Percentiles rank a stretch among this genome's conserved stretches.
Evolutionary conservation across 1,140 invertebrate species (phyloP).

Genomic region (Drosophila baimaii): DNA sequence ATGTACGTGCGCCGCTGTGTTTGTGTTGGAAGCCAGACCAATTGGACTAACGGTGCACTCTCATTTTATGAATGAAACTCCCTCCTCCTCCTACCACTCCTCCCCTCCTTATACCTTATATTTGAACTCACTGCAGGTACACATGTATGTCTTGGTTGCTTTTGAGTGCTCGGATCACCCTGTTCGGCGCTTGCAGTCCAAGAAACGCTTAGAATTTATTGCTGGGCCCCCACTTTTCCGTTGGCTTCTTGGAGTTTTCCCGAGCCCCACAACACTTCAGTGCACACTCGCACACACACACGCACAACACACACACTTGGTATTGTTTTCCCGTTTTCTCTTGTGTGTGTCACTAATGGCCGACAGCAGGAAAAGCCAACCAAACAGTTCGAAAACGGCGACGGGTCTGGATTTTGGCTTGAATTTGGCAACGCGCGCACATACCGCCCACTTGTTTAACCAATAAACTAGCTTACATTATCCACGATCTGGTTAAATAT

Average conservation of each 20-base stretch:
- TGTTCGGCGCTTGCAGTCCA: slow-evolving; percentile 34
- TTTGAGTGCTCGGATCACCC: slow-evolving; percentile 35
- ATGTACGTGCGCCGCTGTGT: slow-evolving; percentile 40
- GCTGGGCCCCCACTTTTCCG: slow-evolving; percentile 22
- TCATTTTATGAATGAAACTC: slow-evolving; percentile 75
- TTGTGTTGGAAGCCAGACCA: slow-evolving; percentile 42
- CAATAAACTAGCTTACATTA: slow-evolving; percentile 26
- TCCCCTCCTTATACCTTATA: slow-evolving; percentile 6
- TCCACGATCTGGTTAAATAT: slow-evolving; percentile 19
- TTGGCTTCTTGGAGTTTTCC: slow-evolving; percentile 38
- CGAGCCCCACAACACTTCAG: slow-evolving; percentile 59
- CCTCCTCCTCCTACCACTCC: background rate
- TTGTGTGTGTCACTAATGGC: slow-evolving; percentile 44
- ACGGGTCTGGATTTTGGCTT: background rate
- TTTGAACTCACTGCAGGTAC: slow-evolving; percentile 64
- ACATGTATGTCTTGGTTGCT: slow-evolving; percentile 28
- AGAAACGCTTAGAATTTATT: slow-evolving; percentile 9
- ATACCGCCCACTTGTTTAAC: slow-evolving; percentile 7
- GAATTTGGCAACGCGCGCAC: slow-evolving; percentile 9
- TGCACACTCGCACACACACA: slow-evolving; percentile 44
- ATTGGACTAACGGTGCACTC: slow-evolving; percentile 55
- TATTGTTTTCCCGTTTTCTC: slow-evolving; percentile 49
- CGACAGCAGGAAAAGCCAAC: slow-evolving; percentile 34
- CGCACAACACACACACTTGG: slow-evolving; percentile 20
- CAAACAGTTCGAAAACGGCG: background rate